A percentile compares a stretch with the other conserved stretches of the same genome.
phyloP scores from a whole-genome alignment of 2,888 invertebrate genomes.

The Cenopis cana region DNA sequence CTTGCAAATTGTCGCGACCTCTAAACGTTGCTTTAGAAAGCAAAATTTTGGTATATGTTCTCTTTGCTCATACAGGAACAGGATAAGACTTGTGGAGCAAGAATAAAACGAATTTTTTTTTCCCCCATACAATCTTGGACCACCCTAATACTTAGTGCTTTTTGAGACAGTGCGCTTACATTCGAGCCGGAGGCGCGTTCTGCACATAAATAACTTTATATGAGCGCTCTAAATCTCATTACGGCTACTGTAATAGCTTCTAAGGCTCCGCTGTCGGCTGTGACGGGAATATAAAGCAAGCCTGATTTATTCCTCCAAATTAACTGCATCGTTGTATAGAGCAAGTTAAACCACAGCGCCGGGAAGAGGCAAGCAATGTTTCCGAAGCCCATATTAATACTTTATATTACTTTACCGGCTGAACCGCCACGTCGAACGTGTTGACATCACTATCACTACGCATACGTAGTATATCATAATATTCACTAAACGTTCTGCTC shows the following conservation, averaged over 20 bases:
- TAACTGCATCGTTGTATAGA: constrained; percentile 64
- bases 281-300: constrained; percentile 80
- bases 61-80: too few species aligned
- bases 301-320: constrained; percentile 76
- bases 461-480: constrained; percentile 51
- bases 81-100: too few species aligned
- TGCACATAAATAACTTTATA: constrained; percentile 81
- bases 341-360: constrained; percentile 52
- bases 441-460: constrained; percentile 53
- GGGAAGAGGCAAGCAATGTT: constrained; percentile 47
- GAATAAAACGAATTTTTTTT: too few species aligned
- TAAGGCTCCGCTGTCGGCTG: constrained; percentile 76
- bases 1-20: too few species aligned
- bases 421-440: constrained; percentile 28
- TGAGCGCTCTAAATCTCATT: constrained; percentile 83
- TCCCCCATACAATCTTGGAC: too few species aligned
- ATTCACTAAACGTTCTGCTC: constrained; percentile 56
- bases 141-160: constrained; percentile 46
- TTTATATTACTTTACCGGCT: constrained; percentile 45
- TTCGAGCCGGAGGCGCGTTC: constrained; percentile 63
- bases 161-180: constrained; percentile 52
- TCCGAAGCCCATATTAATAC: constrained; percentile 44
- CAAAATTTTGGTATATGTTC: too few species aligned
- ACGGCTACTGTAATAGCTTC: constrained; percentile 79
- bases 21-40: too few species aligned